These are phyloP conservation scores for Dicyrtoma fusca DNA, from an alignment of 2,888 invertebrate species.

Conservation along the genomic window DNA sequence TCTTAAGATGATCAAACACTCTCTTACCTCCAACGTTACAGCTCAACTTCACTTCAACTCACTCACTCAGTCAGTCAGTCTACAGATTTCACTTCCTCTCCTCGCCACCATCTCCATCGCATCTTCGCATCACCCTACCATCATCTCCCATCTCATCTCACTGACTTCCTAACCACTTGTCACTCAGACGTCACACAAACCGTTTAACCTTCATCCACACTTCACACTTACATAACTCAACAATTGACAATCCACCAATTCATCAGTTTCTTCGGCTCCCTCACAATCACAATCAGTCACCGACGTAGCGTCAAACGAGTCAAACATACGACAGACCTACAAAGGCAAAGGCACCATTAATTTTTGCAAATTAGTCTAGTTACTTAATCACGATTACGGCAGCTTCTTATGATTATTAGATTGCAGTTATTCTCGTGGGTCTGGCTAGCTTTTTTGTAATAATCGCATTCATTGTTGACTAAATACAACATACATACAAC, in stretches of 20 bases:
- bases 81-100: not conserved
- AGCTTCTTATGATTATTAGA: too few relatives aligned
- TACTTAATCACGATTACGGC: not conserved
- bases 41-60: constrained; percentile 8
- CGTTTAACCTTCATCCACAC: constrained; percentile 36
- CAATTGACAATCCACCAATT: constrained; percentile 17
- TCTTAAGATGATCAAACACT: constrained; percentile 27
- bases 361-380: not conserved
- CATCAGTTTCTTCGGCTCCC: not conserved
- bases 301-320: too few relatives aligned
- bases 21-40: constrained; percentile 30
- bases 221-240: constrained; percentile 26
- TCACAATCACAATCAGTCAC: too few relatives aligned
- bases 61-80: constrained; percentile 10
- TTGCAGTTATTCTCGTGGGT: too few relatives aligned
- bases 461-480: too few relatives aligned
- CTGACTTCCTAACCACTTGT: constrained; percentile 19
- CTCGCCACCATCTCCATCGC: not conserved
- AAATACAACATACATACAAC: too few relatives aligned
- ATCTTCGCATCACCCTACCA: not conserved
- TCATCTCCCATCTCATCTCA: not conserved
- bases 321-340: too few relatives aligned
- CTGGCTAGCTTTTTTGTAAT: too few relatives aligned
- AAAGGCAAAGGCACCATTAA: not conserved
- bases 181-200: constrained; percentile 32